phyloP scores from a whole-genome alignment of 2,888 invertebrate genomes.

The Plusia festucae region DNA sequence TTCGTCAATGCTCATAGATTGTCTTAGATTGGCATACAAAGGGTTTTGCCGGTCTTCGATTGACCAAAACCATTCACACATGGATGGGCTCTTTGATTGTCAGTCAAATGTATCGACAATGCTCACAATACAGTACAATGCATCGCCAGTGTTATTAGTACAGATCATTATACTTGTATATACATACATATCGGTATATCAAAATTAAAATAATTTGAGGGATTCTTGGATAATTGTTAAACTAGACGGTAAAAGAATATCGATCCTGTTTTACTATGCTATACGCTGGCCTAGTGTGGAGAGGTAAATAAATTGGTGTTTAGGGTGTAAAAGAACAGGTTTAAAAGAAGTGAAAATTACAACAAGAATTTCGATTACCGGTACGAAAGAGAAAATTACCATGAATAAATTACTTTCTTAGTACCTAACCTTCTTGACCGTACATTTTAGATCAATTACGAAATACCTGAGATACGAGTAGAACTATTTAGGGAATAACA shows the following conservation, averaged over 20 bases:
- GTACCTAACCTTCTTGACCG: too few species aligned
- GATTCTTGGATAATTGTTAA: too few species aligned
- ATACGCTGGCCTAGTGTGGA: too few species aligned
- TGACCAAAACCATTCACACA: constrained; percentile 4
- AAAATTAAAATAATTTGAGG: too few species aligned
- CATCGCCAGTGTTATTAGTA: neutral
- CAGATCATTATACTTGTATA: neutral
- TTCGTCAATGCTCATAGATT: neutral
- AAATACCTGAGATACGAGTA: neutral
- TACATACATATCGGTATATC: neutral
- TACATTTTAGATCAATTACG: neutral
- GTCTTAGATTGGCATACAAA: neutral
- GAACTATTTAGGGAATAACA: neutral
- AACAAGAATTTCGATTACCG: too few species aligned
- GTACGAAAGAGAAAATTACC: too few species aligned
- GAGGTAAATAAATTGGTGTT: too few species aligned
- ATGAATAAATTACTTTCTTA: too few species aligned
- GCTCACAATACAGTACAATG: neutral
- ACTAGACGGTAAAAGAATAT: too few species aligned
- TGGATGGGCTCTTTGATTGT: constrained; percentile 1
- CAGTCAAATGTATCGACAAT: neutral
- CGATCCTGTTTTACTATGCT: too few species aligned
- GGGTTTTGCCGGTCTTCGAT: neutral
- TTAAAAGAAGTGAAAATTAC: too few species aligned
- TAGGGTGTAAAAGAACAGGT: too few species aligned